phyloP scores from a whole-genome alignment of 2,888 invertebrate genomes.

The Epirrita christyi region DNA sequence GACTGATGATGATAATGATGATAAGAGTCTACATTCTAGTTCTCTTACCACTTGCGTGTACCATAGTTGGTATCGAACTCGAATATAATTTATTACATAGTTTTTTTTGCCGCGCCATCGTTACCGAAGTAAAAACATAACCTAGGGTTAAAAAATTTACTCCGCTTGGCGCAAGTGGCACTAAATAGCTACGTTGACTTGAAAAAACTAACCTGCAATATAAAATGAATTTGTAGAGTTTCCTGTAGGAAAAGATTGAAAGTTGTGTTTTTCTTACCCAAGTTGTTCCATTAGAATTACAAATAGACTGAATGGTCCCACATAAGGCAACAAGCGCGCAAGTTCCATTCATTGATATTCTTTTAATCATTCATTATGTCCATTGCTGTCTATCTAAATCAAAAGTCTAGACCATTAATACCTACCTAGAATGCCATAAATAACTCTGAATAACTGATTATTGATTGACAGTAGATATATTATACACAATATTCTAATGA shows the following conservation, averaged over 20 bases:
- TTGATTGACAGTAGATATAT: conserved; percentile 22
- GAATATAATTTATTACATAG: no score
- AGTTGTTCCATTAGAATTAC: conserved; percentile 21
- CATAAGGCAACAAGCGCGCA: background rate
- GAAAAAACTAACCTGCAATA: no score
- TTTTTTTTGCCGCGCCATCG: no score
- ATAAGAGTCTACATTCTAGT: no score
- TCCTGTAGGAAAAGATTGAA: conserved; percentile 12
- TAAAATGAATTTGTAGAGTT: background rate
- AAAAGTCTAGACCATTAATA: conserved; percentile 16
- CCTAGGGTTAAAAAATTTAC: no score
- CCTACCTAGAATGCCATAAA: conserved; percentile 15
- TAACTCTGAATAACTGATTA: conserved; percentile 13
- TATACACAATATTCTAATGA: no score
- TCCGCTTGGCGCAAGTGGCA: no score
- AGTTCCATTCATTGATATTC: conserved; percentile 14
- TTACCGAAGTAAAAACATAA: no score
- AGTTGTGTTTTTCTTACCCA: conserved; percentile 14
- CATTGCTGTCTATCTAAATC: conserved; percentile 26
- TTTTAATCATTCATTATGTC: conserved; percentile 23
- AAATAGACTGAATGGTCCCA: conserved; percentile 11
- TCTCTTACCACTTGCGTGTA: no score
- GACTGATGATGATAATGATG: no score
- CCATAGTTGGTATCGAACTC: no score
- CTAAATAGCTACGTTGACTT: no score